Evolutionary conservation across 2,113 vertebrate genomes (phyloP), one percentile per base, ranked within the genome.

Genomic region (Microtus ochrogaster): DNA sequence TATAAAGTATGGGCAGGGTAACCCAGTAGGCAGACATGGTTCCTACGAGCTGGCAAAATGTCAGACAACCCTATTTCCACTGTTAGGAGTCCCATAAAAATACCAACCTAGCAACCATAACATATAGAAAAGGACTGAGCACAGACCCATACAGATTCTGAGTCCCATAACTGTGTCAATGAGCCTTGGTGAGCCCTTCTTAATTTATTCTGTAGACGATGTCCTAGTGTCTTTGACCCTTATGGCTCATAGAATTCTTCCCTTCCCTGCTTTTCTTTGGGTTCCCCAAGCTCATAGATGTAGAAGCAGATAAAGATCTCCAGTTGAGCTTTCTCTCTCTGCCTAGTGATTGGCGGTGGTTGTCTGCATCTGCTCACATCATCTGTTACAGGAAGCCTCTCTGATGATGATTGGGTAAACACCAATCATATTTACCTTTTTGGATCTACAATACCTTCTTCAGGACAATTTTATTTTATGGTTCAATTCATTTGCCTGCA

Each of bases 241-340:
- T 19, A 9, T 11, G 30, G 8, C 30, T 79, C 19, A 16, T 21
- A 52, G 4, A 55, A 22, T 36, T 22, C 3, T 52, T 79, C 1
- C 7, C 26, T 8, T 30, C 26, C 28, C 22, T 28, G 0, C 26
- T 36, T 52, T 21, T 52, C 49, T 79, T 19, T 6, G 9, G 3
- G 28, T 16, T 36, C 19, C 1, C 30, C 21, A 17, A 22, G 3
- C 3, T 19, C 22, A 52, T 11, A 36, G 1, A 4, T 8, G 17
- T 55, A 9, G 3, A 4, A 12, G 1, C 30, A 21, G 47, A 79
- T 22, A 2, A 17, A 76, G 11, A 28, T 26, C 11, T 44, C 24
- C 22, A 44, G 26, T 76, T 76, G 73, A 41, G 24, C 11, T 76
- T 13, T 76, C 39, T 44, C 4, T 74, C 73, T 14, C 12, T 26